Conservation (phyloP, 2,113 vertebrate species). For the Puffinus mauretanicus region DNA sequence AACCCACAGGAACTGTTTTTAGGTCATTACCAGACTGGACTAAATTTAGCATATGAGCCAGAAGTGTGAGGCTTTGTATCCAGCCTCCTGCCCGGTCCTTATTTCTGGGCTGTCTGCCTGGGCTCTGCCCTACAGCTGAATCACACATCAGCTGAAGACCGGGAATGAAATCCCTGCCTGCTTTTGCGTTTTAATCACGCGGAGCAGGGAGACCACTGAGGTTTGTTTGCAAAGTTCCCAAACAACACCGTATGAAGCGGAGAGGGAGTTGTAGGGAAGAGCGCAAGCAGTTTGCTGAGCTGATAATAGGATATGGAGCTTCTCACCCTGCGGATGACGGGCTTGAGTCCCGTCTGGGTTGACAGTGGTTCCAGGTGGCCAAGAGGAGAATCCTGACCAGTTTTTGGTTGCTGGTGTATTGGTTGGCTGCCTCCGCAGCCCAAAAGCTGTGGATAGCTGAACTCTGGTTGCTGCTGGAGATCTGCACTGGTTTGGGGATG, state of each 20-base stretch:
- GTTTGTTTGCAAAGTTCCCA: not conserved
- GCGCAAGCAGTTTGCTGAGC: not conserved
- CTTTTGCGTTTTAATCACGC: not conserved
- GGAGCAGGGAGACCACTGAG: accelerated
- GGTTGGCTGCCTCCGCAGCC: not conserved
- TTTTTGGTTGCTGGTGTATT: accelerated
- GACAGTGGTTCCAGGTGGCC: not conserved
- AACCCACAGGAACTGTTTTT: not conserved
- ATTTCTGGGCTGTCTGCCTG: not conserved
- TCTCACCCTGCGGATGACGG: accelerated
- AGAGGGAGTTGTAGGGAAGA: not conserved
- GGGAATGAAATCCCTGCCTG: not conserved
- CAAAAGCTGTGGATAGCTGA: not conserved
- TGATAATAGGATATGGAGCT: not conserved
- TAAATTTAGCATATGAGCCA: constrained; percentile 14
- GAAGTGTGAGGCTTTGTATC: not conserved
- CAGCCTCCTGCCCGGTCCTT: not conserved
- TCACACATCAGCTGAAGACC: not conserved
- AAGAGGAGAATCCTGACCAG: not conserved
- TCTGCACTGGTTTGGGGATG: not conserved
- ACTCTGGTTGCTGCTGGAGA: not conserved
- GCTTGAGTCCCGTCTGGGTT: not conserved
- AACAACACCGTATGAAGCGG: accelerated
- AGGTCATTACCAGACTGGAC: not conserved
- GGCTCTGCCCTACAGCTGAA: not conserved